These are phyloP conservation scores for Leptarthrus brevirostris DNA, from an alignment of 2,888 invertebrate genomes.

Conservation along the genomic window DNA sequence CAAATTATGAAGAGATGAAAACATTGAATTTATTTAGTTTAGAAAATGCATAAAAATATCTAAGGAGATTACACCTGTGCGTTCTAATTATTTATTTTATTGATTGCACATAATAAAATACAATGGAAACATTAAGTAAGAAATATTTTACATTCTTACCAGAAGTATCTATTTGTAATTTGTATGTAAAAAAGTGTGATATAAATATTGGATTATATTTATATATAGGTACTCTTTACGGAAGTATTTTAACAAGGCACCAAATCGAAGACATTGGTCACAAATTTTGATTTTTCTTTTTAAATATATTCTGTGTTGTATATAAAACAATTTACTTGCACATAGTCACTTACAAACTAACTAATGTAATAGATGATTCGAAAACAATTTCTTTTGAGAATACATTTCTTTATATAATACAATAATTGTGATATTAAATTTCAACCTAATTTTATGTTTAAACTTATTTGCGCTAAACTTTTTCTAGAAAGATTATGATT, in stretches of 20 bases:
- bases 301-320: background rate
- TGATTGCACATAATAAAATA: conserved; percentile 34
- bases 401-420: conserved; percentile 20
- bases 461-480: conserved; percentile 1
- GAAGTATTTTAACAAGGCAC: conserved; percentile 20
- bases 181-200: background rate
- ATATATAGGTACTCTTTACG: background rate
- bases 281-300: conserved; percentile 1
- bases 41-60: conserved; percentile 11
- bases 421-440: conserved; percentile 17
- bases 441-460: conserved; percentile 2
- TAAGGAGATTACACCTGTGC: conserved; percentile 29
- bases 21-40: conserved; percentile 2
- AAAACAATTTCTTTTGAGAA: conserved; percentile 24
- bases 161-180: background rate
- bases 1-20: conserved; percentile 16
- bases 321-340: conserved; percentile 35
- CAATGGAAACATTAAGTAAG: conserved; percentile 5
- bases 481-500: background rate
- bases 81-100: conserved; percentile 20
- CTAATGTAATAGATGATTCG: conserved; percentile 26
- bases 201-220: conserved; percentile 1
- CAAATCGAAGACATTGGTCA: conserved; percentile 28
- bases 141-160: background rate
- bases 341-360: conserved; percentile 21